These are phyloP conservation scores for Hydropsyche betteni DNA, from an alignment of 2,888 invertebrate species.

Conservation along the genomic window DNA sequence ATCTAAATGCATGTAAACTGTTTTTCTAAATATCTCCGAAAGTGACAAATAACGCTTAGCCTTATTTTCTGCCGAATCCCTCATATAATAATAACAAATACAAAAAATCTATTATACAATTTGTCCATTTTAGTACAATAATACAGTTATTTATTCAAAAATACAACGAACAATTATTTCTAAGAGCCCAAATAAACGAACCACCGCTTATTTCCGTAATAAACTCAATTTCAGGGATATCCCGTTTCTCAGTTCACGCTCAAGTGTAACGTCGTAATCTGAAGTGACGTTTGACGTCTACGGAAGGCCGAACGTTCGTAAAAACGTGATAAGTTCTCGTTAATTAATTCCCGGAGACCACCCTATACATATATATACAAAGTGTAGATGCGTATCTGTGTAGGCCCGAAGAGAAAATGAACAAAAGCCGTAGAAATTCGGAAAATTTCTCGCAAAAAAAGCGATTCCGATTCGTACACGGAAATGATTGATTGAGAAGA, in stretches of 20 bases:
- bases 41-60: no score
- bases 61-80: no score
- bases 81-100: no score
- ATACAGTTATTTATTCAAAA: conserved; percentile 42
- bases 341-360: conserved; percentile 1
- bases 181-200: conserved; percentile 49
- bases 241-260: no score
- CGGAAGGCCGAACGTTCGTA: not conserved
- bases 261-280: conserved; percentile 14
- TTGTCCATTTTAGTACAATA: no score
- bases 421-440: not conserved
- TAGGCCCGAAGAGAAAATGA: no score
- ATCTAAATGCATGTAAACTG: no score
- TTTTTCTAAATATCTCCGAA: no score
- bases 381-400: no score
- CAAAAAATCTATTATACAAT: no score
- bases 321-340: conserved; percentile 7
- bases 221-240: no score
- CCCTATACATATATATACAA: no score
- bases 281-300: conserved; percentile 8
- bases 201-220: conserved; percentile 4
- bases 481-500: not conserved
- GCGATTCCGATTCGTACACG: not conserved
- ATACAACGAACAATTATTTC: conserved; percentile 51
- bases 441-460: not conserved